Conservation (phyloP, 2,113 vertebrate genomes). For the Hippocampus guttulatus region DNA sequence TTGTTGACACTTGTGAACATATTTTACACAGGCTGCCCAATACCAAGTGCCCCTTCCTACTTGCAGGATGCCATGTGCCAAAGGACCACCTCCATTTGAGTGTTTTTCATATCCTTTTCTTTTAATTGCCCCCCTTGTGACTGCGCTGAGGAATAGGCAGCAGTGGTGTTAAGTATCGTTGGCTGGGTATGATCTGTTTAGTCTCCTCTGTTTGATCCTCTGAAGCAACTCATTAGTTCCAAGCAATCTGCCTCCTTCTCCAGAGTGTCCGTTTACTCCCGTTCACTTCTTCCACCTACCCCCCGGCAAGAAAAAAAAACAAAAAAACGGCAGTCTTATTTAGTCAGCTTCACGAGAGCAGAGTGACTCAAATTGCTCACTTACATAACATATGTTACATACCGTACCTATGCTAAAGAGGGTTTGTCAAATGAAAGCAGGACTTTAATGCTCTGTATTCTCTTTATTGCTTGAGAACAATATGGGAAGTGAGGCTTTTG, state of each 20-base stretch:
- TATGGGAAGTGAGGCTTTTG: too few species aligned
- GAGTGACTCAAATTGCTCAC: slow-evolving; percentile 47
- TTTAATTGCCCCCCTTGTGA: slow-evolving; percentile 67
- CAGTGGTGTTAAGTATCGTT: slow-evolving; percentile 52
- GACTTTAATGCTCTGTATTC: not conserved
- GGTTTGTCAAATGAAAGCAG: slow-evolving; percentile 9
- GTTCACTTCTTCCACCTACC: slow-evolving; percentile 27
- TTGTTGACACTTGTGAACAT: slow-evolving; percentile 74
- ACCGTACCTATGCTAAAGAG: slow-evolving; percentile 23
- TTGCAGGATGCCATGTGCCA: slow-evolving; percentile 25
- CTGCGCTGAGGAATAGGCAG: slow-evolving; percentile 45
- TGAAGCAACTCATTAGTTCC: slow-evolving; percentile 59
- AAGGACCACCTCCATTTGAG: slow-evolving; percentile 29
- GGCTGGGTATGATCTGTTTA: slow-evolving; percentile 59
- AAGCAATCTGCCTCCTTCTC: slow-evolving; percentile 44
- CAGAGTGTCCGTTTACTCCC: slow-evolving; percentile 27
- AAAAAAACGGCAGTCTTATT: slow-evolving; percentile 45
- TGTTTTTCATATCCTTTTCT: slow-evolving; percentile 47
- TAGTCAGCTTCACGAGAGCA: slow-evolving; percentile 44
- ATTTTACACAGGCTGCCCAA: slow-evolving; percentile 64
- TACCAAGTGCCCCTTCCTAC: slow-evolving; percentile 59
- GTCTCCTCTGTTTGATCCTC: slow-evolving; percentile 57
- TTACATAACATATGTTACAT: slow-evolving; percentile 48
- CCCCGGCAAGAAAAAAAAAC: not conserved
- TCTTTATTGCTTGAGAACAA: not conserved